Evolutionary conservation across 2,113 vertebrate genomes (phyloP), one percentile per base, ranked within the genome.

Genomic region (Bufo bufo): DNA sequence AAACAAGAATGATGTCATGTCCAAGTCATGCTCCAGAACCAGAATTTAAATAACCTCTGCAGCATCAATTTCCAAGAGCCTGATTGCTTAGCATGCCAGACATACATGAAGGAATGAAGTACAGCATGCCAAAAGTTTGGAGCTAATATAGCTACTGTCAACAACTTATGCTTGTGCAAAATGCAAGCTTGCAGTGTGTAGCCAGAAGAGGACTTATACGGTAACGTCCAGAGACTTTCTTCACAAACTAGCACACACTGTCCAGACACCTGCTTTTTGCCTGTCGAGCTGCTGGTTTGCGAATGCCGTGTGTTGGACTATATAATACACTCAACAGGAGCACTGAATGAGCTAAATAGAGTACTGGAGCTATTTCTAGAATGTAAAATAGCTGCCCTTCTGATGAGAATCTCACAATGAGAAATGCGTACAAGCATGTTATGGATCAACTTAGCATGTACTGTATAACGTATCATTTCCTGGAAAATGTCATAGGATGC

Each of bases 111-210:
- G 74, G 72, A 89, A 89, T 69, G 81, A 63, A 78, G 87, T 16
- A 54, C 50, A 20, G 59, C 87, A 83, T 89, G 81, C 87, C 87
- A 89, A 89, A 89, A 65, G 81, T 84, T 89, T 84, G 81, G 87
- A 89, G 84, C 84, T 89, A 78, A 89, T 89, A 84, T 89, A 84
- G 81, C 87, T 89, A 84, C 87, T 89, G 87, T 84, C 87, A 84
- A 89, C 87, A 89, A 75, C 72, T 88, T 88, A 77, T 58, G 74
- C 87, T 88, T 78, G 81, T 78, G 81, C 72, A 89, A 84, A 84
- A 89, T 78, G 82, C 82, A 89, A 82, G 81, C 87, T 89, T 84
- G 81, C 87, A 78, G 72, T 77, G 61, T 20, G 49, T 20, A 78
- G 82, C 72, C 61, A 84, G 74, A 89, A 52, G 82, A 88, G 87